Conservation (phyloP, 2,888 invertebrate species). For the Lasioglossum leucozonium region DNA sequence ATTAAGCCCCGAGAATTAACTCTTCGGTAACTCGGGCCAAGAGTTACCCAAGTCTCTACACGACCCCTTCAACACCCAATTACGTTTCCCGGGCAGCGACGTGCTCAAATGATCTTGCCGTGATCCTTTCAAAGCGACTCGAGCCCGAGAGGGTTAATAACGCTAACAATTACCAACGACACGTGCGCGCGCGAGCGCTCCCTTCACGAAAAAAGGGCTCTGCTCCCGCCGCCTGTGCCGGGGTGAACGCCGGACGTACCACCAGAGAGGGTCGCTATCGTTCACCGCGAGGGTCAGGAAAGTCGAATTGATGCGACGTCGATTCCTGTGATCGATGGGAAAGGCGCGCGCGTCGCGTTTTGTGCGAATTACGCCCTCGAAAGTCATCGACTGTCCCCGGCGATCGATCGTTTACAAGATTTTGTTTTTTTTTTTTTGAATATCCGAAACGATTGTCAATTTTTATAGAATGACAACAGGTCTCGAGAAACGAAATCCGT, state of each 20-base stretch:
- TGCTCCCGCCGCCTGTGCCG: neutral
- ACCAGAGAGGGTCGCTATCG: neutral
- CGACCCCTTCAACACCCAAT: neutral
- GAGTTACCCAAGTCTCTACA: neutral
- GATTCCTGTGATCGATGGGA: neutral
- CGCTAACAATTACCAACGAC: neutral
- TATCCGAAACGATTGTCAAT: neutral
- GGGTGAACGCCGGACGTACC: neutral
- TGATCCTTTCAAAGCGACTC: neutral
- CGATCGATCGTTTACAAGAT: neutral
- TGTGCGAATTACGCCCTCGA: too few relatives aligned
- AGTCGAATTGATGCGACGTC: neutral
- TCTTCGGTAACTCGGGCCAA: neutral
- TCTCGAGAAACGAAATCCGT: neutral
- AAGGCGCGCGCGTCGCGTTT: neutral
- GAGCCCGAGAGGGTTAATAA: conserved; percentile 4
- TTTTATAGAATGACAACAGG: too few relatives aligned
- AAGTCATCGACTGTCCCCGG: too few relatives aligned
- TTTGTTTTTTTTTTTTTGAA: neutral
- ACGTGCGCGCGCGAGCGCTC: neutral
- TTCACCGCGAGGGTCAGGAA: neutral
- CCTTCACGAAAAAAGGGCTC: neutral
- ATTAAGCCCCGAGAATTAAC: neutral
- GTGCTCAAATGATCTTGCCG: neutral
- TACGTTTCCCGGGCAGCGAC: neutral